A percentile compares a stretch with the other conserved stretches of the same genome.
Evolutionary conservation across 1,140 invertebrate genomes (phyloP).

Genomic region (Drosophila kanapiae): DNA sequence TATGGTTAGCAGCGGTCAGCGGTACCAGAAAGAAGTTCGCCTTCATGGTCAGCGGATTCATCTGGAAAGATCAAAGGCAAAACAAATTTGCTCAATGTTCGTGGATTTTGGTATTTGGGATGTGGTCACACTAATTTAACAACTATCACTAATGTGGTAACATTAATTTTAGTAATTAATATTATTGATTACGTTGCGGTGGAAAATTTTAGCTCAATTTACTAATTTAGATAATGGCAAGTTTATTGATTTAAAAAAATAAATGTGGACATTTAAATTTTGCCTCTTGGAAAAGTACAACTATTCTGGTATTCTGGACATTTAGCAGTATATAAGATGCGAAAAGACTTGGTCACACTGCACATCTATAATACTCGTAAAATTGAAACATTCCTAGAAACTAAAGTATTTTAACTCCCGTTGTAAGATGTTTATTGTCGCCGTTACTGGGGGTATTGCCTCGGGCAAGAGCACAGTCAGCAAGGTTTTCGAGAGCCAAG

Average conservation of each 20-base stretch:
- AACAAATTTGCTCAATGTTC: conserved; percentile 25
- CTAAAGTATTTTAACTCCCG: conserved; percentile 2
- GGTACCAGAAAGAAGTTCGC: conserved; percentile 67
- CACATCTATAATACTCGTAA: conserved; percentile 14
- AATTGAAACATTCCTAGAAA: conserved; percentile 50
- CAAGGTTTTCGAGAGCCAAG: conserved; percentile 89
- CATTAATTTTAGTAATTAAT: neutral
- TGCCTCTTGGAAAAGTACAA: neutral
- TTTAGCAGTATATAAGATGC: neutral
- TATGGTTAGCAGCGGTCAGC: conserved; percentile 42
- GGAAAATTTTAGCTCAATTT: neutral
- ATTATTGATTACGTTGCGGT: neutral
- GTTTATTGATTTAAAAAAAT: no score
- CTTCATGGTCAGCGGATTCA: conserved; percentile 77
- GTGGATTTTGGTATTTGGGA: neutral
- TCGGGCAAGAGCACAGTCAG: conserved; percentile 94
- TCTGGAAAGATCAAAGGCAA: conserved; percentile 36
- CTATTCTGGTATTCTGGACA: neutral
- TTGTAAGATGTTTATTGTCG: conserved; percentile 93
- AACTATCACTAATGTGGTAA: no score
- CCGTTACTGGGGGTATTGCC: conserved; percentile 93
- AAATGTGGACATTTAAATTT: neutral
- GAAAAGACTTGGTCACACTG: conserved; percentile 4
- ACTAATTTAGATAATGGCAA: rapidly evolving
- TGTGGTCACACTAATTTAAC: neutral